Evolutionary conservation across 2,888 invertebrate genomes (phyloP).

Genomic region (Lumbricus terrestris): DNA sequence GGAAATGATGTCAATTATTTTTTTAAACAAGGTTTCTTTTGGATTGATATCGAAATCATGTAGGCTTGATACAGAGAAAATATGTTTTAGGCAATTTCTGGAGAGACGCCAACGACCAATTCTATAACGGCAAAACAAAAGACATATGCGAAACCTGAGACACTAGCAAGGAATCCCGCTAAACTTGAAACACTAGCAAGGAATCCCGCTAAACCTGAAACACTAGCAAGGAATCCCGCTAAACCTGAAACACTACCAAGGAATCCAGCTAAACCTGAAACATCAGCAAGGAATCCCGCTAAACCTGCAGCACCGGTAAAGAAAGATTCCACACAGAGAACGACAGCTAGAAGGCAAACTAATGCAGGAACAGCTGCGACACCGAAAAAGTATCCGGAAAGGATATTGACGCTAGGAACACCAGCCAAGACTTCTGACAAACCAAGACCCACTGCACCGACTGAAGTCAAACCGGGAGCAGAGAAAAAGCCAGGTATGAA

Average conservation of each 20-base stretch:
- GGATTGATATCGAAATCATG: no score
- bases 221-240: no score
- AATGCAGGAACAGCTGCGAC: no score
- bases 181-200: no score
- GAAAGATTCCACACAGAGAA: not conserved
- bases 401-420: not conserved
- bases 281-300: no score
- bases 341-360: not conserved
- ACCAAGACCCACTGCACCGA: no score
- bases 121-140: not conserved
- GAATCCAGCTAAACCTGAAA: no score
- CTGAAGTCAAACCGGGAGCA: not conserved
- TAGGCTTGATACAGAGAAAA: not conserved
- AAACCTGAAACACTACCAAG: not conserved
- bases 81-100: not conserved
- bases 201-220: no score
- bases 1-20: no score
- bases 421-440: slow-evolving; percentile 3
- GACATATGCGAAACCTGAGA: not conserved
- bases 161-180: not conserved
- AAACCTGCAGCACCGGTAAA: not conserved
- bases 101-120: not conserved
- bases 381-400: not conserved
- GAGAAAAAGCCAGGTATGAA: not conserved
- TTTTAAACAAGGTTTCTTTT: no score